Conservation (phyloP, 2,888 invertebrate genomes). For the Eupithecia subfuscata region DNA sequence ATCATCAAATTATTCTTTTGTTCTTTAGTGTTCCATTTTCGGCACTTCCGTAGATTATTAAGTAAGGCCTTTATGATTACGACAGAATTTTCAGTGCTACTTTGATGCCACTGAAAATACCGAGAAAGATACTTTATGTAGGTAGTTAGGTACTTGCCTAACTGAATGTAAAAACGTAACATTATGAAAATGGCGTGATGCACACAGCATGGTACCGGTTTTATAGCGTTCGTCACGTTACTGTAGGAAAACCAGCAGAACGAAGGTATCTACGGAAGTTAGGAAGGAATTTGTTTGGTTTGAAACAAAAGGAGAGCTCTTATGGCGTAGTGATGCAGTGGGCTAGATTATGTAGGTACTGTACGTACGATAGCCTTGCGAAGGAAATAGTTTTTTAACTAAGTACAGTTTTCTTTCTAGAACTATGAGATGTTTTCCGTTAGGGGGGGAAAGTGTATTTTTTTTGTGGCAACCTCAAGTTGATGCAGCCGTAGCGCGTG, state of each 20-base stretch:
- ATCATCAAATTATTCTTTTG: too few relatives aligned
- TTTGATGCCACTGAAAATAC: neutral
- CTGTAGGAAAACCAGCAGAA: slow-evolving; percentile 32
- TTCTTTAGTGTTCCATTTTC: too few relatives aligned
- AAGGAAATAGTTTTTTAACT: neutral
- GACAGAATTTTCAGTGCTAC: neutral
- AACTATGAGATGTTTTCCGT: too few relatives aligned
- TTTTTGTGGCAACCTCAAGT: neutral
- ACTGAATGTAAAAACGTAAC: slow-evolving; percentile 17
- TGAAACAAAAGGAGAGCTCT: neutral
- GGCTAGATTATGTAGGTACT: neutral
- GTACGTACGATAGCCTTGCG: neutral
- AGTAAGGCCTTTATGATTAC: neutral
- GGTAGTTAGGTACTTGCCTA: neutral
- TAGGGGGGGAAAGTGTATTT: too few relatives aligned
- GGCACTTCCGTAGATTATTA: too few relatives aligned
- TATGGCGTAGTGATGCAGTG: neutral
- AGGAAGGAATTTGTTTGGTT: neutral
- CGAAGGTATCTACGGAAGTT: slow-evolving; percentile 17
- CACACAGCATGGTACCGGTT: slow-evolving; percentile 56
- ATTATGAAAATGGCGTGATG: slow-evolving; percentile 49
- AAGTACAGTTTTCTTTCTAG: too few relatives aligned
- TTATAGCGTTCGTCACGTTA: slow-evolving; percentile 54
- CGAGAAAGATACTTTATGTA: neutral
- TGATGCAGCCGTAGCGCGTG: neutral